These are phyloP conservation scores for Xerus rutilus DNA, from an alignment of 2,797 vertebrate genomes.

Conservation along the genomic window DNA sequence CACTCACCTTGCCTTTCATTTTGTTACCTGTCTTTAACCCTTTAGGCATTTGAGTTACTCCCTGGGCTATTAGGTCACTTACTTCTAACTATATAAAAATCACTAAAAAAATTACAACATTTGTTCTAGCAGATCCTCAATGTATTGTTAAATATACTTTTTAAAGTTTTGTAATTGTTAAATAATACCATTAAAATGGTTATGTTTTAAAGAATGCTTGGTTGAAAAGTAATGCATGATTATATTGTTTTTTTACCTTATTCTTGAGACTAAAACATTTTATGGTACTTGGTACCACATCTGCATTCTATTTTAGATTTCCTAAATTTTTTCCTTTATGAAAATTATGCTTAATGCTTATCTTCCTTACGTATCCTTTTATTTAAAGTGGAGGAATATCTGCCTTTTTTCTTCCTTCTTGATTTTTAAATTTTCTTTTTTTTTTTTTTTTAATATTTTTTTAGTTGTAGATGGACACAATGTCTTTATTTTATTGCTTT, in stretches of 20 bases:
- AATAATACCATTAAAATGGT: slow-evolving; percentile 41
- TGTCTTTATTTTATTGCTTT: too few relatives aligned
- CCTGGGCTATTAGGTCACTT: not conserved
- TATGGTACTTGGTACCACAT: not conserved
- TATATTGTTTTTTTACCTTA: slow-evolving; percentile 42
- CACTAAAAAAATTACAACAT: slow-evolving; percentile 10
- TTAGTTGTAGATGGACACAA: too few relatives aligned
- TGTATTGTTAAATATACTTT: not conserved
- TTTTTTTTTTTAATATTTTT: too few relatives aligned
- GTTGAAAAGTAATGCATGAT: not conserved
- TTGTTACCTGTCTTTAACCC: slow-evolving; percentile 20
- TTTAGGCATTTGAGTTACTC: not conserved
- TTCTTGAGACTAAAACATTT: not conserved
- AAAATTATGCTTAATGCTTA: slow-evolving; percentile 11
- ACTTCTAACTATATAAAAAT: slow-evolving; percentile 46
- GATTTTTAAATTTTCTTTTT: slow-evolving; percentile 59
- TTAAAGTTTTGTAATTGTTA: not conserved
- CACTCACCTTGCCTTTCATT: not conserved
- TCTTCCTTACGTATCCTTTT: slow-evolving; percentile 45
- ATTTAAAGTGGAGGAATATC: not conserved
- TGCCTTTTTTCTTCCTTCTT: slow-evolving; percentile 33
- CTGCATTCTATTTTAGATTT: slow-evolving; percentile 38
- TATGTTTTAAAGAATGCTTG: slow-evolving; percentile 35
- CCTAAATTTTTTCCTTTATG: not conserved
- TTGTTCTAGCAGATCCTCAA: slow-evolving; percentile 44